These are phyloP conservation scores for Mimachlamys varia DNA, from an alignment of 2,888 invertebrate genomes.

Conservation along the genomic window DNA sequence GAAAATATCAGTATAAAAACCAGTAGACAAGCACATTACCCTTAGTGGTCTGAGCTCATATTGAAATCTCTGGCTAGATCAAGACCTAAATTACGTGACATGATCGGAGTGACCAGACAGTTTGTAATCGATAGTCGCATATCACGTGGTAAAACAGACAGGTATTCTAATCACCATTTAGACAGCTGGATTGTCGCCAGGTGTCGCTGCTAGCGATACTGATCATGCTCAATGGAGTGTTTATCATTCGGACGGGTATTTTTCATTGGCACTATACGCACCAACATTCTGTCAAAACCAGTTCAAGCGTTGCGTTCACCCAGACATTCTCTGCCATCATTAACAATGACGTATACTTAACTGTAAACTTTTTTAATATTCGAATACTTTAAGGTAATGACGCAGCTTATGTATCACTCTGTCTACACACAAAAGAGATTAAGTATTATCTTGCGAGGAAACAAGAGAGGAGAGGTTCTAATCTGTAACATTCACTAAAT, in stretches of 20 bases:
- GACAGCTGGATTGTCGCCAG: no score
- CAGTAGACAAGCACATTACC: background rate
- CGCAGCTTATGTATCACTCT: background rate
- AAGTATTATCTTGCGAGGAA: no score
- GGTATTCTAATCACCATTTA: background rate
- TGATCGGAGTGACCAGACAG: background rate
- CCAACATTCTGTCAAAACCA: background rate
- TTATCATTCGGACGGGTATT: background rate
- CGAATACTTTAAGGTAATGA: background rate
- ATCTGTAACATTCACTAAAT: no score
- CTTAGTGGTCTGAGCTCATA: no score
- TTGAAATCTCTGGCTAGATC: no score
- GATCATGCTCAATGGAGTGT: background rate
- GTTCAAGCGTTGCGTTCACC: background rate
- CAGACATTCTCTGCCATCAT: background rate
- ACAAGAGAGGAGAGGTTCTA: no score
- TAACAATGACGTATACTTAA: background rate
- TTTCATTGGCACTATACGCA: background rate
- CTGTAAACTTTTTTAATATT: background rate
- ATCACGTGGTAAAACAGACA: background rate
- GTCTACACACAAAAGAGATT: conserved; percentile 27
- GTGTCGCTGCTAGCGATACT: background rate
- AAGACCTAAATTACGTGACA: background rate
- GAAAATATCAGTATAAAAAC: no score
- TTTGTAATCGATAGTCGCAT: background rate